A percentile compares a stretch with the other conserved stretches of the same genome.
Conservation (phyloP, 2,797 vertebrate genomes). For the Sternarchorhynchus goeldii region DNA sequence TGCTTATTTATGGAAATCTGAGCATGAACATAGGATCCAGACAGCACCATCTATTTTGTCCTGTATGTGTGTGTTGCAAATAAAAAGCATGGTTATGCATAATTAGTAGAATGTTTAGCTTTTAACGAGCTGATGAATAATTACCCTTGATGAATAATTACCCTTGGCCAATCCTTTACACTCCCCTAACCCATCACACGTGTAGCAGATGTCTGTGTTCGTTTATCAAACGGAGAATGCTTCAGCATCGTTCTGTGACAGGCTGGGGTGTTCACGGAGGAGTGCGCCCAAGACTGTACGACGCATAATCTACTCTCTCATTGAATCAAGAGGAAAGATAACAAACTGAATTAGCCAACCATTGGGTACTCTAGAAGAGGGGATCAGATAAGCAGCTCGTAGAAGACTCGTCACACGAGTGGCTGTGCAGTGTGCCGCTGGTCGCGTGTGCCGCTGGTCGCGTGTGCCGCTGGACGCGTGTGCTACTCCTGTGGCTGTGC, state of each 20-base stretch:
- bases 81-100: conserved; percentile 23
- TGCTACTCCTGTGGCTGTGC: too few relatives aligned
- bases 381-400: conserved; percentile 36
- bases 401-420: conserved; percentile 11
- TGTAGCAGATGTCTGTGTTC: conserved; percentile 52
- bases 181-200: conserved; percentile 17
- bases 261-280: conserved; percentile 22
- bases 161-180: conserved; percentile 1
- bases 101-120: conserved; percentile 33
- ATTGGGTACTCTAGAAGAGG: conserved; percentile 49
- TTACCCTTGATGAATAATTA: conserved; percentile 40
- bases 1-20: neutral
- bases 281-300: conserved; percentile 36
- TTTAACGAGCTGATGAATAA: conserved; percentile 39
- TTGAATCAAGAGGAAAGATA: conserved; percentile 42
- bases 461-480: too few relatives aligned
- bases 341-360: conserved; percentile 51
- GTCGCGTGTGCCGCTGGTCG: too few relatives aligned
- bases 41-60: neutral
- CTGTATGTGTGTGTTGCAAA: neutral
- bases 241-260: conserved; percentile 34
- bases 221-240: conserved; percentile 42
- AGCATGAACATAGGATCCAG: neutral
- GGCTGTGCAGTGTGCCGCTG: too few relatives aligned
- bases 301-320: conserved; percentile 47